Evolutionary conservation across 2,888 invertebrate genomes (phyloP).

Genomic region (Lagria hirta): DNA sequence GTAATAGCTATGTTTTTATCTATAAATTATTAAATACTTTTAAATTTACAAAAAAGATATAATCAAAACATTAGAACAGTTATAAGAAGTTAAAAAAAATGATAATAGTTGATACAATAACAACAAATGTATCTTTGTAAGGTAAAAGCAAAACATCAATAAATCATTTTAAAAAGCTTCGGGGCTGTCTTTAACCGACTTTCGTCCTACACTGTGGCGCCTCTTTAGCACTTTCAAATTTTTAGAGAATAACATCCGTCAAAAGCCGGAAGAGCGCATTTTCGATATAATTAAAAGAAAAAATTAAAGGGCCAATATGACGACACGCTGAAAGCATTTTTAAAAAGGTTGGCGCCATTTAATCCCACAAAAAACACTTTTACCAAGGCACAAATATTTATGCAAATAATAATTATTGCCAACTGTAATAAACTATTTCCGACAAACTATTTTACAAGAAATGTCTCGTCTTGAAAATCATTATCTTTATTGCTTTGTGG

Average conservation of each 20-base stretch:
- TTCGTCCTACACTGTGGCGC: too few species aligned
- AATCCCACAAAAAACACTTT: slow-evolving; percentile 12
- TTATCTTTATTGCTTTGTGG: slow-evolving; percentile 11
- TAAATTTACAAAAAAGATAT: too few species aligned
- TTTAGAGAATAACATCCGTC: slow-evolving; percentile 1
- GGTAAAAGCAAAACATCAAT: too few species aligned
- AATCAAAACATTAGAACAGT: too few species aligned
- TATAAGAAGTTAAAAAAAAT: too few species aligned
- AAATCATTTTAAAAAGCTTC: slow-evolving; percentile 1
- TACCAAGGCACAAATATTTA: slow-evolving; percentile 20
- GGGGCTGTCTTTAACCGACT: background rate
- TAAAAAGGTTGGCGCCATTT: slow-evolving; percentile 22
- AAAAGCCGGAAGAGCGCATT: slow-evolving; percentile 6
- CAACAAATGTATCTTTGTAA: too few species aligned
- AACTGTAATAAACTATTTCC: slow-evolving; percentile 24
- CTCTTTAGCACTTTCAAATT: background rate
- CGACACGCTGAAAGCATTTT: slow-evolving; percentile 2
- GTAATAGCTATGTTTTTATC: too few species aligned
- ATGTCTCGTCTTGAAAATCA: slow-evolving; percentile 6
- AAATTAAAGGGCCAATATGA: background rate
- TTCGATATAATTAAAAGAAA: slow-evolving; percentile 2
- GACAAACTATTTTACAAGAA: slow-evolving; percentile 13
- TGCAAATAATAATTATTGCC: slow-evolving; percentile 24
- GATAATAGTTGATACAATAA: too few species aligned
- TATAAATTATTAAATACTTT: too few species aligned